Evolutionary conservation across 2,113 vertebrate genomes (phyloP).

Genomic region (Chionomys nivalis): DNA sequence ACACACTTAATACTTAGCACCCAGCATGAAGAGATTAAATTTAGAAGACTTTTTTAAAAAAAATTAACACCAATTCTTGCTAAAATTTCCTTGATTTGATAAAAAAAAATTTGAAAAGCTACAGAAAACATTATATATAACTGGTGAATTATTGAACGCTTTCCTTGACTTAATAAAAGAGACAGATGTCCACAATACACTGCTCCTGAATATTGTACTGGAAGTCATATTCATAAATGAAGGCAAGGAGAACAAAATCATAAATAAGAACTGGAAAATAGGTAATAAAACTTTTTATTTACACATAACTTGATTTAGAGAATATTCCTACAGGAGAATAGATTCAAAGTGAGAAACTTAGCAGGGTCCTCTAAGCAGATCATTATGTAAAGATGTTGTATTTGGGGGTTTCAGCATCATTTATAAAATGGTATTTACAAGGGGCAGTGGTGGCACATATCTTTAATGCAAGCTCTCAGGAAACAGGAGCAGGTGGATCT

Average conservation of each 20-base stretch:
- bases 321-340: background rate
- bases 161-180: background rate
- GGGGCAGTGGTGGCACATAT: background rate
- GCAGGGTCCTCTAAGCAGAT: background rate
- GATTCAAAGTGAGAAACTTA: background rate
- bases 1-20: background rate
- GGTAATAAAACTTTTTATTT: background rate
- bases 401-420: background rate
- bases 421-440: slow-evolving; percentile 16
- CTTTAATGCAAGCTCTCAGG: background rate
- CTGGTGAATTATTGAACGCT: background rate
- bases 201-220: background rate
- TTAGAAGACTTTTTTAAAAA: background rate
- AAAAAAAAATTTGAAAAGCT: background rate
- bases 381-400: background rate
- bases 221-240: background rate
- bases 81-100: background rate
- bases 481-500: background rate
- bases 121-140: background rate
- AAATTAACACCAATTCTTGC: background rate
- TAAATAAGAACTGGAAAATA: background rate
- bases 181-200: background rate
- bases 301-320: background rate
- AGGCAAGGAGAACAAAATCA: background rate
- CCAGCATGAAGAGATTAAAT: background rate